Percentiles rank a stretch among this genome's conserved stretches.
Conservation (phyloP, 2,888 invertebrate genomes). For the Gnatocerus cornutus region DNA sequence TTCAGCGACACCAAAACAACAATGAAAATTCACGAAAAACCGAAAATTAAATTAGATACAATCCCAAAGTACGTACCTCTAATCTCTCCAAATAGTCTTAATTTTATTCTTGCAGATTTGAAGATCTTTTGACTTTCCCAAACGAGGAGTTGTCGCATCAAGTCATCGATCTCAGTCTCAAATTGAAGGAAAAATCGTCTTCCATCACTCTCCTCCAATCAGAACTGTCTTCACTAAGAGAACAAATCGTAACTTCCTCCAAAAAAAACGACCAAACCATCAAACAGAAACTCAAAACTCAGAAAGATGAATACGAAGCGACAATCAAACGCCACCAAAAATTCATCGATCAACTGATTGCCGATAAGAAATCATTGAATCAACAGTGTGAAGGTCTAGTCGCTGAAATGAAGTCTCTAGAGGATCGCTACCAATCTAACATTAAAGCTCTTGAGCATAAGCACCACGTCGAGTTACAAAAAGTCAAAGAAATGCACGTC, state of each 20-base stretch:
- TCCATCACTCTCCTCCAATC: constrained; percentile 76
- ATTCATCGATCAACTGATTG: constrained; percentile 87
- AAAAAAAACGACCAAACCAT: constrained; percentile 69
- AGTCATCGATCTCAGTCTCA: constrained; percentile 76
- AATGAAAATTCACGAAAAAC: constrained; percentile 61
- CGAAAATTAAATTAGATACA: constrained; percentile 64
- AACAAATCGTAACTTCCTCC: constrained; percentile 69
- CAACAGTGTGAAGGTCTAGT: constrained; percentile 83
- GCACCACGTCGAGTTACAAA: constrained; percentile 82
- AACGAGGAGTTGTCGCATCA: constrained; percentile 77
- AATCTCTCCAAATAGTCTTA: background rate
- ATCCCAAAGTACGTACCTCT: constrained; percentile 64
- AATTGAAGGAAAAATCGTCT: constrained; percentile 77
- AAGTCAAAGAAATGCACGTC: constrained; percentile 83
- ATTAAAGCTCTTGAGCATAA: constrained; percentile 83
- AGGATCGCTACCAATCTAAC: constrained; percentile 78
- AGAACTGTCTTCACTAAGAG: constrained; percentile 75
- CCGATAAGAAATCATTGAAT: constrained; percentile 85
- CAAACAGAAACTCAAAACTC: constrained; percentile 72
- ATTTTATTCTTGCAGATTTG: constrained; percentile 70
- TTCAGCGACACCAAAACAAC: constrained; percentile 63
- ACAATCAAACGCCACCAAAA: constrained; percentile 85
- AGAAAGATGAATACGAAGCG: constrained; percentile 82
- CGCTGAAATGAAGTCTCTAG: constrained; percentile 78
- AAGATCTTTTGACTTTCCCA: constrained; percentile 74